phyloP scores from a whole-genome alignment of 2,888 invertebrate species.

The Lasioglossum zephyrum region DNA sequence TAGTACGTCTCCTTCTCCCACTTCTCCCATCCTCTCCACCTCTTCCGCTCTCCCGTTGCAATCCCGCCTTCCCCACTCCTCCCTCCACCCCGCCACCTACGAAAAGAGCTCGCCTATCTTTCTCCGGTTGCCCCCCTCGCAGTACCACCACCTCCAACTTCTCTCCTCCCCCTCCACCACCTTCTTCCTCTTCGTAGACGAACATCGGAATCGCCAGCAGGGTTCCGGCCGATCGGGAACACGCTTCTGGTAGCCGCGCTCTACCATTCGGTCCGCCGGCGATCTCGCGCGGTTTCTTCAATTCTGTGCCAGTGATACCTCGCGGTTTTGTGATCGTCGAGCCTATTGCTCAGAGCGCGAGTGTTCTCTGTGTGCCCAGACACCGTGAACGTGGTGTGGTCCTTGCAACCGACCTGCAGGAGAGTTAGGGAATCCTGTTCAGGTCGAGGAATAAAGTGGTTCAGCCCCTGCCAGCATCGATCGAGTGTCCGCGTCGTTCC shows the following conservation, averaged over 20 bases:
- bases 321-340: conserved; percentile 35
- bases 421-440: not conserved
- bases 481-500: conserved; percentile 49
- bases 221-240: conserved; percentile 75
- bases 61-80: conserved; percentile 10
- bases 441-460: too few relatives aligned
- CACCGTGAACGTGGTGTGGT: conserved; percentile 15
- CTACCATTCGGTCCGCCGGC: conserved; percentile 45
- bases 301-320: conserved; percentile 53
- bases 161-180: conserved; percentile 48
- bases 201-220: conserved; percentile 60
- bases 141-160: conserved; percentile 35
- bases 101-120: not conserved
- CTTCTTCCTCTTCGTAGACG: conserved; percentile 28
- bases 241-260: conserved; percentile 69
- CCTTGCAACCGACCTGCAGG: not conserved
- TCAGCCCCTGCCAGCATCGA: not conserved
- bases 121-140: conserved; percentile 46
- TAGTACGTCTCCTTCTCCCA: conserved; percentile 33
- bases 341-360: not conserved
- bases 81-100: not conserved
- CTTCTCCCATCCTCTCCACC: conserved; percentile 22
- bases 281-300: conserved; percentile 25
- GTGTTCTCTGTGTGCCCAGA: conserved; percentile 30
- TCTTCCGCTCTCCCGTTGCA: conserved; percentile 14